Conservation (phyloP, 2,888 invertebrate genomes). For the Hypomecis atomaria region DNA sequence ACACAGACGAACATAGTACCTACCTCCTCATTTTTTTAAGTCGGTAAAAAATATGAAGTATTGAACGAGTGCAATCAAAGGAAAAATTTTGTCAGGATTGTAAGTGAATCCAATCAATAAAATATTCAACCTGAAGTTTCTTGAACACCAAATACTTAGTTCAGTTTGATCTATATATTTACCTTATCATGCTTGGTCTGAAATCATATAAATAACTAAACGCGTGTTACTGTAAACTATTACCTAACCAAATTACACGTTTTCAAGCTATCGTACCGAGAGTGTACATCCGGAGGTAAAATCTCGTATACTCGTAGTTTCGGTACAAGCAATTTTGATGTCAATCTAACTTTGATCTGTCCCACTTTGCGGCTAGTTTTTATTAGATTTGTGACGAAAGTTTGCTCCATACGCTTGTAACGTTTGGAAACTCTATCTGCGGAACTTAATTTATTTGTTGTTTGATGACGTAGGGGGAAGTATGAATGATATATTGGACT, state of each 20-base stretch:
- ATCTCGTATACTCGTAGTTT: conserved; percentile 45
- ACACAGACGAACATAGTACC: too few relatives aligned
- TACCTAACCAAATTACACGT: neutral
- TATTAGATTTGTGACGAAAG: conserved; percentile 45
- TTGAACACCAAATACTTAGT: too few relatives aligned
- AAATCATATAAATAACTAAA: neutral
- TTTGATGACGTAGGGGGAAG: conserved; percentile 17
- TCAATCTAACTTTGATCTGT: conserved; percentile 62
- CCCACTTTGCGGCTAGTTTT: conserved; percentile 48
- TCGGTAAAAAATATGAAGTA: too few relatives aligned
- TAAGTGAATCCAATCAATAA: too few relatives aligned
- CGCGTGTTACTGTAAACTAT: neutral
- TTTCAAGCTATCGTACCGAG: neutral
- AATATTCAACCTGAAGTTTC: too few relatives aligned
- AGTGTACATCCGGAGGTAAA: neutral
- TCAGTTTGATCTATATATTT: too few relatives aligned
- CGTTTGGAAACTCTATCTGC: conserved; percentile 22
- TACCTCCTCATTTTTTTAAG: too few relatives aligned
- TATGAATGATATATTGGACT: conserved; percentile 9
- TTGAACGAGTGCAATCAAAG: too few relatives aligned
- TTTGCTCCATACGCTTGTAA: conserved; percentile 28
- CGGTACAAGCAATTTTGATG: conserved; percentile 56
- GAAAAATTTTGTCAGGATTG: too few relatives aligned
- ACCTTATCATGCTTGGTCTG: too few relatives aligned
- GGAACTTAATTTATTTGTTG: conserved; percentile 26